Percentiles rank a stretch among this genome's conserved stretches.
These are phyloP conservation scores for Penaeus indicus DNA, from an alignment of 1,140 invertebrate species.

Conservation along the genomic window DNA sequence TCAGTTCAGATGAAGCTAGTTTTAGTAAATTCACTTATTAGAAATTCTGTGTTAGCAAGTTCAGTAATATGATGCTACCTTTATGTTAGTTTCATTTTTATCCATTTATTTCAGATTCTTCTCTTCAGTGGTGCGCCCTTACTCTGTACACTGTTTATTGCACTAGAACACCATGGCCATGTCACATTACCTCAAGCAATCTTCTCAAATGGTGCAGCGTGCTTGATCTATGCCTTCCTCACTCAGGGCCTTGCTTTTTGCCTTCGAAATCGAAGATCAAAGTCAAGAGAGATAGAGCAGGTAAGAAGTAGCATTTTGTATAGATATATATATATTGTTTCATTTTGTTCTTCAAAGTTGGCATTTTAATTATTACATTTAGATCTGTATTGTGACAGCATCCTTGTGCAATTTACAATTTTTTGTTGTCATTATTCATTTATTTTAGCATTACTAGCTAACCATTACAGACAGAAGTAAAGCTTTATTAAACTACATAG, in stretches of 20 bases:
- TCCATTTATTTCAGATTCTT: slow-evolving; percentile 21
- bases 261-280: slow-evolving; percentile 37
- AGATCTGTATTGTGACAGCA: too few relatives aligned
- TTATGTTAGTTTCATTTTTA: neutral
- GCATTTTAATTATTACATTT: neutral
- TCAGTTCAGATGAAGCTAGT: neutral
- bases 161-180: slow-evolving; percentile 43
- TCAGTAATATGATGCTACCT: neutral
- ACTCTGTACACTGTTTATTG: slow-evolving; percentile 42
- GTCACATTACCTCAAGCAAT: slow-evolving; percentile 6
- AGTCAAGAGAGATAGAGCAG: slow-evolving; percentile 39
- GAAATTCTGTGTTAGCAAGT: neutral
- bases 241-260: slow-evolving; percentile 18
- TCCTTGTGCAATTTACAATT: too few relatives aligned
- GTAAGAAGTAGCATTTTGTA: neutral
- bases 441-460: too few relatives aligned
- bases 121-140: slow-evolving; percentile 37
- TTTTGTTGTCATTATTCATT: too few relatives aligned
- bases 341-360: neutral
- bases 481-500: neutral
- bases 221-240: slow-evolving; percentile 26
- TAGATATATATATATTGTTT: neutral
- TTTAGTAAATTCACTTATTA: neutral
- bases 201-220: neutral
- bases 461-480: too few relatives aligned